Evolutionary conservation across 2,113 vertebrate species (phyloP), one percentile per base, ranked within the genome.

Genomic region (Ammospiza nelsoni): DNA sequence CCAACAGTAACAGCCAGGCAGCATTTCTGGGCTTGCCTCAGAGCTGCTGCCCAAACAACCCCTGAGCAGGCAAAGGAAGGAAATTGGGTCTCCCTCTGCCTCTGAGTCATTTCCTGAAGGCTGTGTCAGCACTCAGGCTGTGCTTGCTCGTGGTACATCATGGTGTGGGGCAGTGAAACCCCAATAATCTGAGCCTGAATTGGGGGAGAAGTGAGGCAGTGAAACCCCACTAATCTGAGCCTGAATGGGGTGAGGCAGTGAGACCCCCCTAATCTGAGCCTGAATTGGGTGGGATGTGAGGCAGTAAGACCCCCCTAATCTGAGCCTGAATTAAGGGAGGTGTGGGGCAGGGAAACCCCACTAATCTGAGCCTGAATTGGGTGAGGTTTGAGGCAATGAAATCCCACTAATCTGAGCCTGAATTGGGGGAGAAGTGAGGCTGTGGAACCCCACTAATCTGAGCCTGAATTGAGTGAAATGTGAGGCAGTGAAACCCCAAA

Each of bases 51-150:
- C 87, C 82, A 88, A 93, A 11, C 0, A 68, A n/a, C n/a, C 15
- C 81, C 9, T 24, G 43, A 73, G 17, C 59, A 88, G 67, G 15
- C 55, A 88, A 63, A 48, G 93, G 95, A 96, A 96, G 96, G 94
- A 96, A 96, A 74, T 8, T 27, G 84, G 90, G 87, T 96, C 74
- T 87, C 92, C 93, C 91, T 95, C 71, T 12, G 25, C 13, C 27
- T 31, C 49, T 89, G 90, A 95, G 44, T 96, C 94, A 96, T 94
- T 96, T 96, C 94, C 94, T 73, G 33, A 54, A 62, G 65, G 76
- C 91, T 95, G 72, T 85, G 31, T 93, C 94, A 95, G 95, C 95
- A 79, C 15, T 33, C 76, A 8, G 39, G 11, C 87, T 69, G n/a
- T 29, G 71, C 49, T 82, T 84, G 74, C 85, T 91, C 54, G 0